Percentiles rank a stretch among this genome's conserved stretches.
These are phyloP conservation scores for Gambusia yucatana DNA, from an alignment of 2,797 vertebrate species.

Conservation along the genomic window DNA sequence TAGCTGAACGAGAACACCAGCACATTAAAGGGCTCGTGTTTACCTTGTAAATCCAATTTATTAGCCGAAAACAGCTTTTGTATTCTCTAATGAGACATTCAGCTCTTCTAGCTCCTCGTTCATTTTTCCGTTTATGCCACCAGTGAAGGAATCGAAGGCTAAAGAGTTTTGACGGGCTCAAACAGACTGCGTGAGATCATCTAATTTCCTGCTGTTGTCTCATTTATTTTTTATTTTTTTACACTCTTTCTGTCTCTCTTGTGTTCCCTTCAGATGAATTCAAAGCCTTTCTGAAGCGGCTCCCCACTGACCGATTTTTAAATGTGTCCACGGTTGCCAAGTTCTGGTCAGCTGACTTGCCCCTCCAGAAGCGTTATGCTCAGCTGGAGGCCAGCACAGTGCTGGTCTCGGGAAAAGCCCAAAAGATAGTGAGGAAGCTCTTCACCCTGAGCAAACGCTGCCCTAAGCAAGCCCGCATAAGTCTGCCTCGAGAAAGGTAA, in stretches of 20 bases:
- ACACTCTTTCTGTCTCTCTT: slow-evolving; percentile 7
- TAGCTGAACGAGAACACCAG: slow-evolving; percentile 37
- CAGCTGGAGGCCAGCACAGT: slow-evolving; percentile 88
- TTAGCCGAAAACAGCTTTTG: slow-evolving; percentile 51
- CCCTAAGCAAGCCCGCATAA: slow-evolving; percentile 90
- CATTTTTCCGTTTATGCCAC: slow-evolving; percentile 30
- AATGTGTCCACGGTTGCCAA: slow-evolving; percentile 90
- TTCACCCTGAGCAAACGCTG: slow-evolving; percentile 97
- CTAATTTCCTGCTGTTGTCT: slow-evolving; percentile 18
- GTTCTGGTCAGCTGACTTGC: slow-evolving; percentile 88
- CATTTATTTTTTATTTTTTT: neutral
- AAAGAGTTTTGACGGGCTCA: slow-evolving; percentile 19
- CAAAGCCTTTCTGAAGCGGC: slow-evolving; percentile 89
- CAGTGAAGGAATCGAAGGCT: neutral
- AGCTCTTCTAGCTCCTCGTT: slow-evolving; percentile 30
- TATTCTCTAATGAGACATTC: slow-evolving; percentile 35
- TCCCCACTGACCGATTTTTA: slow-evolving; percentile 90
- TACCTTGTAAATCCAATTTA: slow-evolving; percentile 52
- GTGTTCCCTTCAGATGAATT: slow-evolving; percentile 86
- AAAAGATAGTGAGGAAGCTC: slow-evolving; percentile 90
- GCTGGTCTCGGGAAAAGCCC: slow-evolving; percentile 87
- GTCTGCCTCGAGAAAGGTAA: slow-evolving; percentile 92
- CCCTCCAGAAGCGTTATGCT: slow-evolving; percentile 90
- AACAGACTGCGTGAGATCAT: slow-evolving; percentile 9
- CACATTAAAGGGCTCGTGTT: slow-evolving; percentile 52